Conservation (phyloP, 2,797 vertebrate species). For the Thalassophryne amazonica region DNA sequence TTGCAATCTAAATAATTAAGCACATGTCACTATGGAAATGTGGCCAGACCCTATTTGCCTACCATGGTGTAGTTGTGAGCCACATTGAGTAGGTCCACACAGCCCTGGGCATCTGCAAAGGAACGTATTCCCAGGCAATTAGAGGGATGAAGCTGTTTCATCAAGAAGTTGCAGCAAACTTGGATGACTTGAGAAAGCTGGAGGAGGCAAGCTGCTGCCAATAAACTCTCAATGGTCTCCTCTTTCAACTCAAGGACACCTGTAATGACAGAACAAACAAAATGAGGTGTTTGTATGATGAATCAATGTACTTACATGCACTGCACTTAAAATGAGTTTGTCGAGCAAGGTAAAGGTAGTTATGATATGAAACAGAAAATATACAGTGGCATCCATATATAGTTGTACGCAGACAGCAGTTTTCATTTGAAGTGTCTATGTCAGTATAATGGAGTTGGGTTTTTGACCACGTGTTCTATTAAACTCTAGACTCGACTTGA, state of each 20-base stretch:
- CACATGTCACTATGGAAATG: constrained; percentile 9
- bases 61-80: constrained; percentile 97
- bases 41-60: constrained; percentile 36
- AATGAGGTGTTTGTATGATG: constrained; percentile 12
- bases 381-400: too few relatives aligned
- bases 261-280: constrained; percentile 61
- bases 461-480: too few relatives aligned
- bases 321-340: neutral
- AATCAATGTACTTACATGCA: neutral
- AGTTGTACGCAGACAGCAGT: too few relatives aligned
- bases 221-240: constrained; percentile 94
- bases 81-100: constrained; percentile 89
- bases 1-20: constrained; percentile 41
- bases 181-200: constrained; percentile 96
- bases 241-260: constrained; percentile 94
- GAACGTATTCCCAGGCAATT: constrained; percentile 98
- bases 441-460: too few relatives aligned
- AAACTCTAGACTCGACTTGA: too few relatives aligned
- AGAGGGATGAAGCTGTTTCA: constrained; percentile 97
- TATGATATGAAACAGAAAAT: too few relatives aligned
- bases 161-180: constrained; percentile 97
- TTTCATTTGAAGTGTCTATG: too few relatives aligned
- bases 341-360: too few relatives aligned
- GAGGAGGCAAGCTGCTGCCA: constrained; percentile 96
- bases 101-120: constrained; percentile 96